phyloP scores from a whole-genome alignment of 2,888 invertebrate genomes.

The Sarcophaga caerulescens region DNA sequence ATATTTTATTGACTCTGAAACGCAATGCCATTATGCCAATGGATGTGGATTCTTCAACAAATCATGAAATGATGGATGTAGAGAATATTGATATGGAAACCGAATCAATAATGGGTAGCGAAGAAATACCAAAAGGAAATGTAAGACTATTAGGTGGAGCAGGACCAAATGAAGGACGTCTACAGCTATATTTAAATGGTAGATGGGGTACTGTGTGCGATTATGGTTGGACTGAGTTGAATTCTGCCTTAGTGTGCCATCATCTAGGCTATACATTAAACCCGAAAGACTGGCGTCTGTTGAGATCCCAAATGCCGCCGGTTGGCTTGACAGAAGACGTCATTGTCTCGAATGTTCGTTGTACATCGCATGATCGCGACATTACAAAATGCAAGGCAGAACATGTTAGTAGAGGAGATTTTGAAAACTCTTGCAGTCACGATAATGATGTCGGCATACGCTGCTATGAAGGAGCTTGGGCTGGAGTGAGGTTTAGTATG shows the following conservation, averaged over 20 bases:
- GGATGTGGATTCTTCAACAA: slow-evolving; percentile 84
- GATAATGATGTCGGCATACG: slow-evolving; percentile 93
- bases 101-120: slow-evolving; percentile 81
- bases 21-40: slow-evolving; percentile 87
- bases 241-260: slow-evolving; percentile 96
- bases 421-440: slow-evolving; percentile 94
- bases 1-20: slow-evolving; percentile 90
- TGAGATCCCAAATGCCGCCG: slow-evolving; percentile 90
- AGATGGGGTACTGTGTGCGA: slow-evolving; percentile 99
- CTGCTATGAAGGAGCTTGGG: slow-evolving; percentile 96
- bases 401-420: slow-evolving; percentile 84
- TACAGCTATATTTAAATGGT: slow-evolving; percentile 91
- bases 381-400: slow-evolving; percentile 94
- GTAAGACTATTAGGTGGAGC: slow-evolving; percentile 92
- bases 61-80: slow-evolving; percentile 81
- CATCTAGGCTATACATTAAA: slow-evolving; percentile 96
- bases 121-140: slow-evolving; percentile 84
- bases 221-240: slow-evolving; percentile 95
- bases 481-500: slow-evolving; percentile 94
- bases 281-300: slow-evolving; percentile 94
- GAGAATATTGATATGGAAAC: slow-evolving; percentile 84
- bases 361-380: slow-evolving; percentile 94
- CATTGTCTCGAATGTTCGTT: slow-evolving; percentile 92
- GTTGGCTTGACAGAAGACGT: slow-evolving; percentile 90
- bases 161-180: slow-evolving; percentile 91